phyloP scores from a whole-genome alignment of 2,888 invertebrate genomes.

The Lycia hirtaria region DNA sequence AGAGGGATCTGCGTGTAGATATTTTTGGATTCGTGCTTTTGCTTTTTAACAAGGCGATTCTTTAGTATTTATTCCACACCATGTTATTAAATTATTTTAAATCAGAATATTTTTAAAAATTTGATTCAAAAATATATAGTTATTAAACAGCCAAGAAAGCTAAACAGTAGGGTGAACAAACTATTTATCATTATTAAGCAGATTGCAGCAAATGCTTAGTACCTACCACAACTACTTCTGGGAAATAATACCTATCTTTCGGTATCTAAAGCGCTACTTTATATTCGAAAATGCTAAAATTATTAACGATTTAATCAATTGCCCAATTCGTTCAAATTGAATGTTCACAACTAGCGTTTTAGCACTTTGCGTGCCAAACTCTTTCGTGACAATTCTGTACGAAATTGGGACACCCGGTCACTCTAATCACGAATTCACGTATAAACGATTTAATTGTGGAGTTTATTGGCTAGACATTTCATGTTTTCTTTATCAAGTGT shows the following conservation, averaged over 20 bases:
- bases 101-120: too few relatives aligned
- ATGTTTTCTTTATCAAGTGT: slow-evolving; percentile 29
- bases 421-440: slow-evolving; percentile 46
- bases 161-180: too few relatives aligned
- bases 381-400: slow-evolving; percentile 44
- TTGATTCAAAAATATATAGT: too few relatives aligned
- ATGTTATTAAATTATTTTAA: too few relatives aligned
- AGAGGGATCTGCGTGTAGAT: slow-evolving; percentile 6
- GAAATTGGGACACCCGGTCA: slow-evolving; percentile 51
- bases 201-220: too few relatives aligned
- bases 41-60: too few relatives aligned
- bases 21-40: neutral
- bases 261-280: neutral
- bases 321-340: slow-evolving; percentile 40
- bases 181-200: too few relatives aligned
- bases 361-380: slow-evolving; percentile 43
- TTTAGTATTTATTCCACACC: too few relatives aligned
- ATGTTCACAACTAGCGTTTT: slow-evolving; percentile 35
- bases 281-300: slow-evolving; percentile 34
- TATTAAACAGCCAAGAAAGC: too few relatives aligned
- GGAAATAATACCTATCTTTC: too few relatives aligned
- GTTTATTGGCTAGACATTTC: slow-evolving; percentile 28
- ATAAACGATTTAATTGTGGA: slow-evolving; percentile 31
- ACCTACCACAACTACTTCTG: too few relatives aligned
- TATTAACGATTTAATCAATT: slow-evolving; percentile 40